Evolutionary conservation across 2,797 vertebrate genomes (phyloP), one percentile per base, ranked within the genome.

Genomic region (Ciconia nigra): DNA sequence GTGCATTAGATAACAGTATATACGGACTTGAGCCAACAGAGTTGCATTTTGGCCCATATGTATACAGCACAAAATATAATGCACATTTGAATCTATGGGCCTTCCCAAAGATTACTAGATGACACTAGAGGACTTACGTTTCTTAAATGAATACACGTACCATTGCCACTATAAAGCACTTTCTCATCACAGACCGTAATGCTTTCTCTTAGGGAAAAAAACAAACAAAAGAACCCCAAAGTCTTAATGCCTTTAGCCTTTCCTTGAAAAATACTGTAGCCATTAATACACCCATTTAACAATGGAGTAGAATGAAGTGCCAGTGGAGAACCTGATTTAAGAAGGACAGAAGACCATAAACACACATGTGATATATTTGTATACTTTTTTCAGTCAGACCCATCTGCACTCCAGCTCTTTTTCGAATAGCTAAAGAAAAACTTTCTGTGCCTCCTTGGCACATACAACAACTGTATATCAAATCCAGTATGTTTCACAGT

Each of bases 331-430:
- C 65, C 66, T 58, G 42, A 87, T 52, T 87, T 90, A 73, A 89
- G 76, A 81, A 89, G 65, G 65, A 86, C 88, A 95, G 83, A 95
- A 88, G 73, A 87, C 37, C 81, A 69, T 79, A 94, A 95, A 88
- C 73, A 83, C 70, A 82, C 24, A 46, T 65, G 69, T 78, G 70
- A 58, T 89, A 12, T 63, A 89, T 92, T 87, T 93, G 77, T 89
- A 14, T 25, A 59, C 73, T 72, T 93, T 73, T 73, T 80, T 55
- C 49, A 76, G n/a, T 55, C 44, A 91, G 74, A 70, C 14, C 74
- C 89, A 87, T 96, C 87, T 95, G 84, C 41, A 42, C 39, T 85
- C 87, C 90, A 96, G 84, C 25, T 85, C 89, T 46, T 95, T 90
- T 73, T 49, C 71, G 67, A 87, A 83, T 3, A 77, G 47, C 58